Percentiles rank a stretch among this genome's conserved stretches.
Conservation (phyloP, 1,140 invertebrate genomes). For the Apolygus lucorum region DNA sequence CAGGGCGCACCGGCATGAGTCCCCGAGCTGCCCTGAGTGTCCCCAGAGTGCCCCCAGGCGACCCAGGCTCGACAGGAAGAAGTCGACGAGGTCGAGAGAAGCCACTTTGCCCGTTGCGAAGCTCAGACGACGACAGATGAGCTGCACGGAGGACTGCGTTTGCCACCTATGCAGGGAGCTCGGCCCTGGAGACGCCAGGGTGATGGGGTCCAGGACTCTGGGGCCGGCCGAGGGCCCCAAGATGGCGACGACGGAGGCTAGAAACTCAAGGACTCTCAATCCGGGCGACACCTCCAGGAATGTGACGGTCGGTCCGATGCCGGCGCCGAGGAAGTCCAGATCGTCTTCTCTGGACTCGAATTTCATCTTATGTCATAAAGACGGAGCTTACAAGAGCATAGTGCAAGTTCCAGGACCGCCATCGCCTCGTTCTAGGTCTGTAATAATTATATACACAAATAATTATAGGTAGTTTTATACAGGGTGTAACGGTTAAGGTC, state of each 20-base stretch:
- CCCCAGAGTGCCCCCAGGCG: neutral
- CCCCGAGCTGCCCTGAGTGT: conserved; percentile 21
- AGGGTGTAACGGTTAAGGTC: no score
- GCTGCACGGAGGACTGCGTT: conserved; percentile 46
- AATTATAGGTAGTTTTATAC: no score
- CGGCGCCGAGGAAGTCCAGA: conserved; percentile 8
- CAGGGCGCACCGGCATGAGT: conserved; percentile 24
- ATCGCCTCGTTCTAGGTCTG: neutral
- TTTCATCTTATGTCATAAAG: conserved; percentile 50
- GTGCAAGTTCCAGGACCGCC: conserved; percentile 31
- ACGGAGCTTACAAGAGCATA: conserved; percentile 33
- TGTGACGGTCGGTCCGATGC: conserved; percentile 40
- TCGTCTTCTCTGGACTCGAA: conserved; percentile 31
- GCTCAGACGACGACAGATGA: conserved; percentile 32
- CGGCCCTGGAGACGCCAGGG: conserved; percentile 35
- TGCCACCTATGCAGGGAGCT: conserved; percentile 52
- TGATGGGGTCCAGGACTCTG: conserved; percentile 23
- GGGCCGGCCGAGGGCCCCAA: neutral
- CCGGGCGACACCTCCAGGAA: conserved; percentile 14
- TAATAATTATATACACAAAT: no score
- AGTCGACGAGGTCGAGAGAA: neutral
- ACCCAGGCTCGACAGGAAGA: neutral
- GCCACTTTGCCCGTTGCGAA: conserved; percentile 29
- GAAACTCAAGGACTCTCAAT: neutral
- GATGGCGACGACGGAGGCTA: neutral